A percentile compares a stretch with the other conserved stretches of the same genome.
Conservation (phyloP, 2,888 invertebrate genomes). For the Rhabditoides inermis region DNA sequence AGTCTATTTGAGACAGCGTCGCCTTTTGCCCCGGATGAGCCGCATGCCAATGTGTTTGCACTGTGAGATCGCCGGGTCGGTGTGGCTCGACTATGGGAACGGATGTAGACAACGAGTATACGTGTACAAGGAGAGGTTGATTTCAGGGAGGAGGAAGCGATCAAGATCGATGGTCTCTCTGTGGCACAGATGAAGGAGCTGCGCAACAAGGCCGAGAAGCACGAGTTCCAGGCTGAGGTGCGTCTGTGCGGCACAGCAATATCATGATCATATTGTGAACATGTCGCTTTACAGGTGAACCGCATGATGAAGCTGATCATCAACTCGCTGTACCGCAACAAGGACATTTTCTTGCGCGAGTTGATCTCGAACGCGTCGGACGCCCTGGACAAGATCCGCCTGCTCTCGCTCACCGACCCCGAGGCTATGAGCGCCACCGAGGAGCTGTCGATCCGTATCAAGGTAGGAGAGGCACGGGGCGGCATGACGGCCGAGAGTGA, state of each 20-base stretch:
- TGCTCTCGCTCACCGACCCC: constrained; percentile 80
- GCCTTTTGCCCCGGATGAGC: too few species aligned
- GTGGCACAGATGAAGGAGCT: constrained; percentile 86
- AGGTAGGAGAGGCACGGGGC: constrained; percentile 53
- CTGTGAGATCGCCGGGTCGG: too few species aligned
- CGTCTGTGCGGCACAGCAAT: not conserved
- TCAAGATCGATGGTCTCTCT: constrained; percentile 85
- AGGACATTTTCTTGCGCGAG: constrained; percentile 76
- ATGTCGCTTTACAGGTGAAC: constrained; percentile 57
- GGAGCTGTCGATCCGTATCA: constrained; percentile 81
- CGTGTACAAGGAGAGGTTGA: not conserved
- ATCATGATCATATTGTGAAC: not conserved
- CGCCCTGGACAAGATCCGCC: constrained; percentile 91
- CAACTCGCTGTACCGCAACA: constrained; percentile 95
- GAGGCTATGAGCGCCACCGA: constrained; percentile 69
- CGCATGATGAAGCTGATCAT: constrained; percentile 99
- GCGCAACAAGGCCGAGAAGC: constrained; percentile 68
- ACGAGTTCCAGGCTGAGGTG: constrained; percentile 87
- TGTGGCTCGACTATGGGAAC: too few species aligned
- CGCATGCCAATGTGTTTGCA: too few species aligned
- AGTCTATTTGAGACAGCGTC: too few species aligned
- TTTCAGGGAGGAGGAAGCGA: constrained; percentile 83
- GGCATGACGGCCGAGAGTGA: not conserved
- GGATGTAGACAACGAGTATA: too few species aligned
- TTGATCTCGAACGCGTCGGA: constrained; percentile 98